Evolutionary conservation across 2,797 vertebrate species (phyloP).

Genomic region (Rhinogobio ventralis): DNA sequence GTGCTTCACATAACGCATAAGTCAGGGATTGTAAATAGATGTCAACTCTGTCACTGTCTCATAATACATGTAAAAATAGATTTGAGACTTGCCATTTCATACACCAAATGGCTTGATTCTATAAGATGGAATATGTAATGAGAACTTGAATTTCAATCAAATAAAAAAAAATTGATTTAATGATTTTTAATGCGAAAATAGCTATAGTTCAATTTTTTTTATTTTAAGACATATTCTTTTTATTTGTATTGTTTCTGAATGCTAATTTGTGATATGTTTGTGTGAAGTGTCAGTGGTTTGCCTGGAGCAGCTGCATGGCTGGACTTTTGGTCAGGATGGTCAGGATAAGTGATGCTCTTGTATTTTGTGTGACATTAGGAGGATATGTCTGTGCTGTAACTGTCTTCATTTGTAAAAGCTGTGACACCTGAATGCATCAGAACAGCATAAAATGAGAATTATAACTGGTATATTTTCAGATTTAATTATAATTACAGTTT

Average conservation of each 20-base stretch:
- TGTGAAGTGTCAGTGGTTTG: constrained; percentile 9
- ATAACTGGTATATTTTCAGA: not conserved
- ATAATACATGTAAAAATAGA: not conserved
- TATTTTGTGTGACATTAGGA: constrained; percentile 28
- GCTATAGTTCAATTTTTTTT: not conserved
- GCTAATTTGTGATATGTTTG: not conserved
- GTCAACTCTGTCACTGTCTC: not conserved
- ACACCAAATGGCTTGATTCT: not conserved
- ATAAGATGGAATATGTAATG: not conserved
- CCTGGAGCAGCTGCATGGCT: constrained; percentile 25
- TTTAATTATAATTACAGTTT: not conserved
- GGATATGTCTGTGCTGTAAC: constrained; percentile 14
- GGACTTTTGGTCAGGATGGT: constrained; percentile 8
- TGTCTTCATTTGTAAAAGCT: not conserved
- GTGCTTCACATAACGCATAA: not conserved
- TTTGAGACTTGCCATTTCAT: not conserved
- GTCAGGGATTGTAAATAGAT: not conserved
- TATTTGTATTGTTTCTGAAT: not conserved
- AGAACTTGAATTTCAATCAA: not conserved
- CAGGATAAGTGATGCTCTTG: constrained; percentile 3
- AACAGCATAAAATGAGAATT: not conserved
- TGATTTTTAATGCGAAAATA: not conserved
- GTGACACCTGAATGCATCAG: not conserved
- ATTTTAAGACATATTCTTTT: not conserved
- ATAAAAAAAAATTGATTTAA: not conserved